These are phyloP conservation scores for Pyrocoelia pectoralis DNA, from an alignment of 2,888 invertebrate species.

Conservation along the genomic window DNA sequence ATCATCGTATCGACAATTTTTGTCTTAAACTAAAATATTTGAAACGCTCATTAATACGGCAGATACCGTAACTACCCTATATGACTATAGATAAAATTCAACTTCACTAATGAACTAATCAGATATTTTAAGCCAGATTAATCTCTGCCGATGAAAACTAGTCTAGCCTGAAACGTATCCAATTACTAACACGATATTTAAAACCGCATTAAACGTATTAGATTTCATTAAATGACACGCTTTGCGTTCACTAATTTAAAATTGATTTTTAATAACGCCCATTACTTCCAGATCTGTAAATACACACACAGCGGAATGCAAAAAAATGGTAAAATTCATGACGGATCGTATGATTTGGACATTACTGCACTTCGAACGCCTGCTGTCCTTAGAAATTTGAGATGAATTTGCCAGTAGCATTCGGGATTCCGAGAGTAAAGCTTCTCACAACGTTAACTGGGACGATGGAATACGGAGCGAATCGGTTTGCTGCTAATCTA, in stretches of 20 bases:
- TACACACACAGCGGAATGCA: neutral
- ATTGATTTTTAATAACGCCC: neutral
- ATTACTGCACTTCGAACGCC: conserved; percentile 8
- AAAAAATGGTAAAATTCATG: neutral
- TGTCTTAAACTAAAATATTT: neutral
- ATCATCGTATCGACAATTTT: neutral
- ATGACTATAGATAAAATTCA: conserved; percentile 22
- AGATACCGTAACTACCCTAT: conserved; percentile 1
- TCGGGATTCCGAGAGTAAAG: conserved; percentile 33
- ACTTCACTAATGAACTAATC: conserved; percentile 24
- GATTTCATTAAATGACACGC: conserved; percentile 12
- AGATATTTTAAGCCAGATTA: conserved; percentile 8
- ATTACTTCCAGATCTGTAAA: neutral
- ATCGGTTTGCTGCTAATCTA: neutral
- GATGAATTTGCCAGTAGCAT: conserved; percentile 31
- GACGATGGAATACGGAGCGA: conserved; percentile 21
- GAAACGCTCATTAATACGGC: neutral
- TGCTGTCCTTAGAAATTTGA: neutral
- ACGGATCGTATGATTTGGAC: neutral
- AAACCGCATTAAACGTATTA: conserved; percentile 13
- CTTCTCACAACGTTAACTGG: conserved; percentile 25
- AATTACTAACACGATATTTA: conserved; percentile 22
- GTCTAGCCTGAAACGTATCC: conserved; percentile 20
- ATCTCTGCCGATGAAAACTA: conserved; percentile 11
- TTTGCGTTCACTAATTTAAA: conserved; percentile 4